These are phyloP conservation scores for Scalopus aquaticus DNA, from an alignment of 2,113 vertebrate genomes.

Conservation along the genomic window DNA sequence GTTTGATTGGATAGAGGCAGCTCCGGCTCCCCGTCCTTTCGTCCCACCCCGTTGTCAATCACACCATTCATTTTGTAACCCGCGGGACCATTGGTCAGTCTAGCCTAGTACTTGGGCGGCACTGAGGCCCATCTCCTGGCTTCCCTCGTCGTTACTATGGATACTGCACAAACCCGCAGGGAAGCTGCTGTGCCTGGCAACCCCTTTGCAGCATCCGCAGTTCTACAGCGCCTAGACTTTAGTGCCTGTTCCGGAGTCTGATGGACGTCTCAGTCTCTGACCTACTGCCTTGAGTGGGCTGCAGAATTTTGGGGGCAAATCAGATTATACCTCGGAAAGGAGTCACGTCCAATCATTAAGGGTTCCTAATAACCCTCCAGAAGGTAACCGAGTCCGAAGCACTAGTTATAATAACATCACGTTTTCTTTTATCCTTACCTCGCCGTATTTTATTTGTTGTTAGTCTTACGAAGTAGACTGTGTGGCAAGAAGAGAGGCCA, in stretches of 20 bases:
- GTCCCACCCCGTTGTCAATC: conserved; percentile 25
- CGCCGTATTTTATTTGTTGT: not conserved
- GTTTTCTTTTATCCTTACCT: not conserved
- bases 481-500: not conserved
- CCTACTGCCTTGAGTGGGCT: not conserved
- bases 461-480: not conserved
- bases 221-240: not conserved
- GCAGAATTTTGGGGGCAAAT: not conserved
- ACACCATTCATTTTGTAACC: not conserved
- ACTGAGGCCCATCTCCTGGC: rapidly evolving
- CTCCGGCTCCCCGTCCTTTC: too few species aligned
- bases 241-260: not conserved
- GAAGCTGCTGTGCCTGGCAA: rapidly evolving
- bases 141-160: not conserved
- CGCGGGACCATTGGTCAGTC: not conserved
- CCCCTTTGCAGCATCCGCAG: rapidly evolving
- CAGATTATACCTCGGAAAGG: too few species aligned
- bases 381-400: not conserved
- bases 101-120: not conserved
- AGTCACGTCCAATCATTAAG: not conserved
- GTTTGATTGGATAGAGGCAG: not conserved
- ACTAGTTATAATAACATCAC: not conserved
- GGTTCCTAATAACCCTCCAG: not conserved
- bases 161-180: rapidly evolving
- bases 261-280: not conserved